phyloP scores from a whole-genome alignment of 1,140 invertebrate genomes.

The Solenopsis invicta region DNA sequence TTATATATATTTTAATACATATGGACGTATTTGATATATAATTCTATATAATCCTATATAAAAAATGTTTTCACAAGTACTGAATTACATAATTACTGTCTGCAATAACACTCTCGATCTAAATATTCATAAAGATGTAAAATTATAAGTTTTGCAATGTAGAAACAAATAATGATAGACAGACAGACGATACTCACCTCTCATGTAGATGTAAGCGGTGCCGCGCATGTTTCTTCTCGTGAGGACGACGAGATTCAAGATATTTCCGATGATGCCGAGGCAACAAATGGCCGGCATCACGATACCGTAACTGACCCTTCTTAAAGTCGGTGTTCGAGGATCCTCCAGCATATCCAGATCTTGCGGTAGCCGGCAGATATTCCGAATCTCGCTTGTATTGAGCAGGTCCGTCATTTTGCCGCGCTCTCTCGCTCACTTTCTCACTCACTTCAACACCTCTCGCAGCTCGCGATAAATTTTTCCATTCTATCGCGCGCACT shows the following conservation, averaged over 20 bases:
- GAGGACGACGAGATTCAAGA: conserved; percentile 91
- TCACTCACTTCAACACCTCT: conserved; percentile 11
- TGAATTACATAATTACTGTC: neutral
- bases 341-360: conserved; percentile 85
- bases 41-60: no score
- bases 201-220: conserved; percentile 93
- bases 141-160: neutral
- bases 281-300: conserved; percentile 90
- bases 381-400: conserved; percentile 75
- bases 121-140: neutral
- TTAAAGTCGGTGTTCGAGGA: conserved; percentile 88
- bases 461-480: neutral
- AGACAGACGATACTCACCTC: conserved; percentile 87
- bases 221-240: conserved; percentile 92
- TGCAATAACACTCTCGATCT: neutral
- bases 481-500: conserved; percentile 18
- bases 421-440: conserved; percentile 14
- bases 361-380: conserved; percentile 77
- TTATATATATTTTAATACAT: no score
- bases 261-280: conserved; percentile 91
- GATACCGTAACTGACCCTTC: conserved; percentile 91
- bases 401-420: conserved; percentile 75
- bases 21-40: no score
- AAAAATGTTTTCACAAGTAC: no score
- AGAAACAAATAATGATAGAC: neutral